Base-by-base conservation (phyloP, 1,140 invertebrate species). In the Helicoverpa armigera region DNA sequence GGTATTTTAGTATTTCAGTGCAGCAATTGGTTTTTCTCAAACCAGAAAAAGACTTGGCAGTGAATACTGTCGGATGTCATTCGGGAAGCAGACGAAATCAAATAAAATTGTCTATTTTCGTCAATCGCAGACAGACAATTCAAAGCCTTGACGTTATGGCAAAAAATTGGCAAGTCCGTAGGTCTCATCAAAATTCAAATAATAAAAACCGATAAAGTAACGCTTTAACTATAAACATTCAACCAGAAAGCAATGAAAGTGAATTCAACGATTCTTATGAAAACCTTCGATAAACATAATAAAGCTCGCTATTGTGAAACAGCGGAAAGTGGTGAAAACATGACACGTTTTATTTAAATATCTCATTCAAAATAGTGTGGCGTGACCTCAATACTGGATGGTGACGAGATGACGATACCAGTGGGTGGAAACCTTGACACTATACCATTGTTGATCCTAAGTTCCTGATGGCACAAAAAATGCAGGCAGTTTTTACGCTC, bases 331-430 rank as follows among this genome's bases (percentile, higher is more conserved):
- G 83, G 80, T 67, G 50, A 76, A 76, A 76, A 60, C 56, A 77
- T 63, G 78, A 80, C 69, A 81, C 58, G 80, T 73, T 83, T 60
- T 81, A 81, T 80, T 77, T 77, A 78, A 48, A 63, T 79, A 79
- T 77, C 76, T 65, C 83, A 85, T 86, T 86, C 77, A 85, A 85
- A 85, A 83, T 84, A 84, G 80, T 82, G 75, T 61, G 69, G 58
- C 60, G 75, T 76, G 76, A 43, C 74, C 74, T 77, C 61, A 69
- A 60, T 54, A 73, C 67, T 65, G 43, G 48, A 51, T 65, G 58
- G 74, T 53, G 35, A 43, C 35, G 35, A 43, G 35, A 3, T 23
- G 74, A 54, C 60, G 60, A 23, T 70, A 70, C 74, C 43, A 54
- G 73, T 56, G 76, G 35, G 56, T n/a, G 73, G 18, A 9, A 73